Evolutionary conservation across 2,797 vertebrate species (phyloP), one percentile per base, ranked within the genome.

Genomic region (Notolepis coatsorum): DNA sequence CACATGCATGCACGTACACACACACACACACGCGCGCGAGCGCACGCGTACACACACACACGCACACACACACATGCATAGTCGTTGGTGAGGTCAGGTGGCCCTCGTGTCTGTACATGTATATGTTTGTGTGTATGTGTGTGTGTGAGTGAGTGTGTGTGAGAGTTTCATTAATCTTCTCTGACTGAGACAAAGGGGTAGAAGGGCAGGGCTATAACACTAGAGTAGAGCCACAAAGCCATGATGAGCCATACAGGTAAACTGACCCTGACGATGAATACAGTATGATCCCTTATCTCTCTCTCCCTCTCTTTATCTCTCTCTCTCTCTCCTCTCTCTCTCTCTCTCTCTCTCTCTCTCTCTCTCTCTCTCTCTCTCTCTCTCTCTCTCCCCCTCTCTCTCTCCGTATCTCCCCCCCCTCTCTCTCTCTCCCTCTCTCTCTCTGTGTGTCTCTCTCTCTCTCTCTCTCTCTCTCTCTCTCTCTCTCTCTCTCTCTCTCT

Each of bases 251-350:
- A 13, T 60, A 8, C 15, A 37, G 42, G 74, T 81, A 72, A 86
- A 77, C 42, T 20, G 55, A 83, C 45, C 41, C 49, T 21, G 18
- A 45, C 66, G 54, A 63, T 74, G 81, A 76, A 87, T n/a, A 85
- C 68, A n/a, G n/a, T n/a, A 7, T 20, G 59, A 85, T 37, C 64
- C 38, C 8, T 52, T n/a, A n/a, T n/a, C 41, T 59, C 21, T 47
- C 63, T 41, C 50, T 52, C 17, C 47, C 38, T 68, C n/a, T 53
- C 54, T 10, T 20, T n/a, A n/a, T n/a, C 41, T 59, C 21, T 47
- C 63, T 41, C 50, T 52, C 17, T 49, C 38, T 68, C n/a, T 53
- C 54, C 5, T 20, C 27, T 48, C 12, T 5, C 23, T 47, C 24
- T 58, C 33, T 24, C 35, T 37, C 15, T 10, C 24, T 47, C 15